phyloP scores from a whole-genome alignment of 2,888 invertebrate genomes.

The Thelaira solivaga region DNA sequence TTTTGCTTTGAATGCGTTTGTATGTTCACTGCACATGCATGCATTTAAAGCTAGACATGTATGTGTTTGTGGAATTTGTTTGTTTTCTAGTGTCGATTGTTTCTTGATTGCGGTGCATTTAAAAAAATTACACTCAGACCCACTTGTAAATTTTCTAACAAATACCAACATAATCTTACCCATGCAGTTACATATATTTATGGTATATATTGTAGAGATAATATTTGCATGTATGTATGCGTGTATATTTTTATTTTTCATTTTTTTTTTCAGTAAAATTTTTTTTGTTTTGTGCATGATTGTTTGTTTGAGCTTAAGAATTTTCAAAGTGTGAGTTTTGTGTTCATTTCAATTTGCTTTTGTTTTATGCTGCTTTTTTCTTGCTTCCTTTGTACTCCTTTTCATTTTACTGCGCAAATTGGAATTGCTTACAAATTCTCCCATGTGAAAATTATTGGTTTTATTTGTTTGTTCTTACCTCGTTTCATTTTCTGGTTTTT shows the following conservation, averaged over 20 bases:
- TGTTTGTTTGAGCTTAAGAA: slow-evolving; percentile 14
- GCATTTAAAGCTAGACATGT: neutral
- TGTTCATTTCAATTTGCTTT: slow-evolving; percentile 40
- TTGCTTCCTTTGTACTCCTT: slow-evolving; percentile 61
- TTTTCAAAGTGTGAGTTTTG: slow-evolving; percentile 47
- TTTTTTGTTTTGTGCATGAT: slow-evolving; percentile 31
- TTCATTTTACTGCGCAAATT: slow-evolving; percentile 66
- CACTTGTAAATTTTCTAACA: slow-evolving; percentile 3
- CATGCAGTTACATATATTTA: neutral
- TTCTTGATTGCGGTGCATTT: slow-evolving; percentile 69
- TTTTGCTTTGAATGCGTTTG: slow-evolving; percentile 9
- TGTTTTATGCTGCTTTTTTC: slow-evolving; percentile 61
- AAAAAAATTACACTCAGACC: slow-evolving; percentile 54
- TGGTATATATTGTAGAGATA: neutral
- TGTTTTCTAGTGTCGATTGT: slow-evolving; percentile 71
- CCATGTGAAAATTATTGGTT: slow-evolving; percentile 71
- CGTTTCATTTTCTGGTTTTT: neutral
- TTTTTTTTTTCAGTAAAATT: slow-evolving; percentile 34
- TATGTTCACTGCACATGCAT: slow-evolving; percentile 27
- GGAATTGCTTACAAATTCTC: slow-evolving; percentile 74
- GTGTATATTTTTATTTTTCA: too few species aligned
- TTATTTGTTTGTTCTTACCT: slow-evolving; percentile 39
- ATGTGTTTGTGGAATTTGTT: slow-evolving; percentile 55
- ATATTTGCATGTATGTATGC: too few species aligned
- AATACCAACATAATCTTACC: neutral